Percentiles rank a stretch among this genome's conserved stretches.
These are phyloP conservation scores for Motacilla tschutschensis DNA, from an alignment of 2,113 vertebrate genomes.

Conservation along the genomic window DNA sequence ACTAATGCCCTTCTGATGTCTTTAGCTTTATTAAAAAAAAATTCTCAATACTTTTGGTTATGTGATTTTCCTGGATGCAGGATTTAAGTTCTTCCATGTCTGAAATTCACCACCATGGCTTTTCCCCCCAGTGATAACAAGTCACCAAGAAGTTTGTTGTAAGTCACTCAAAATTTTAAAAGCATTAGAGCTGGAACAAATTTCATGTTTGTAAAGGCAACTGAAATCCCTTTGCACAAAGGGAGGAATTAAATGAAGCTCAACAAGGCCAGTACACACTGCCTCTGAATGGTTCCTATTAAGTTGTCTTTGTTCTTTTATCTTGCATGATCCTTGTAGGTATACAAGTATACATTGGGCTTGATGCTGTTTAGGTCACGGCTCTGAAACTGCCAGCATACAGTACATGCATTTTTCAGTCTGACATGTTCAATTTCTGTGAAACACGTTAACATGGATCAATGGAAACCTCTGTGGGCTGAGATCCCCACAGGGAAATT, in stretches of 20 bases:
- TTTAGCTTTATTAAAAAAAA: slow-evolving; percentile 30
- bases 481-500: background rate
- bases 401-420: background rate
- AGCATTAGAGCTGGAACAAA: slow-evolving; percentile 37
- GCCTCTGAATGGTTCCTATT: background rate
- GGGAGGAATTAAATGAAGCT: slow-evolving; percentile 1
- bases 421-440: background rate
- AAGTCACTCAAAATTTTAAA: slow-evolving; percentile 30
- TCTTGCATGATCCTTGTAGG: background rate
- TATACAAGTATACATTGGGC: background rate
- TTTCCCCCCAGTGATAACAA: background rate
- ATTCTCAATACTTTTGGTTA: background rate
- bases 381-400: background rate
- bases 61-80: slow-evolving; percentile 13
- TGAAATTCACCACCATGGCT: background rate
- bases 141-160: background rate
- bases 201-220: slow-evolving; percentile 35
- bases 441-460: background rate
- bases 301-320: background rate
- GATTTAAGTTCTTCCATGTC: background rate
- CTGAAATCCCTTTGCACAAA: slow-evolving; percentile 27
- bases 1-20: slow-evolving; percentile 12
- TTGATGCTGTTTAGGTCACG: background rate
- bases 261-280: background rate
- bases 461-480: background rate